Base-by-base conservation (phyloP, 2,888 invertebrate species). In the Cryptocephalus primarius region DNA sequence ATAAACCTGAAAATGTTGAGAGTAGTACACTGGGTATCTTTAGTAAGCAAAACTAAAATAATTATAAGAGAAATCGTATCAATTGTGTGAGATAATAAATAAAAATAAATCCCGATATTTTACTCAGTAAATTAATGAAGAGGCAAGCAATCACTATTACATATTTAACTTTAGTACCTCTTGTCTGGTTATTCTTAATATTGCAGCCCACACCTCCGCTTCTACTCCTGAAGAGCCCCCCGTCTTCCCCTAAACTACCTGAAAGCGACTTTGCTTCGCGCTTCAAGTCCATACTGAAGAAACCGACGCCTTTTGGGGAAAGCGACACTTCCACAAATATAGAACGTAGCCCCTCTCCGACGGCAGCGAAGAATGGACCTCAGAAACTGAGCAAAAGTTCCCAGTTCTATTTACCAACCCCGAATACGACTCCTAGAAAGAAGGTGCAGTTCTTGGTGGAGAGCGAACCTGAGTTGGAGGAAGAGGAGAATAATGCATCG, bases 381-480 rank as follows among this genome's bases (percentile, higher is more conserved):
- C 36, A 36, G 36, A 36, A 6, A 36, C 22, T 22, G 3, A 22
- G 22, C 22, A 22, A 22, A 22, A 36, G 36, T 36, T 78, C 80
- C 45, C 76, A 79, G 56, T 81, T 82, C 72, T 82, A 82, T 69
- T 68, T 82, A 53, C 81, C 79, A 33, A 76, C 78, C 59, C 72
- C 71, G 47, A 51, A 54, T 42, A 58, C 58, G 52, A 59, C 62
- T 38, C 74, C 79, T 60, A 75, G 83, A 61, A 64, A 84, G 81
- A 74, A 79, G 81, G 84, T 83, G 50, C 82, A 84, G 65, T 84
- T 84, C 72, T 71, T 81, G 60, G 82, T 83, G 41, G 82, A 81
- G 71, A 81, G 75, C 60, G 79, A 76, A 33, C 10, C 12, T 9
- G 40, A 14, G 32, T 14, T 22, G 11, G 47, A 44, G 8, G 53